Base-by-base conservation (phyloP, 2,888 invertebrate genomes). In the Physocephala rufipes region DNA sequence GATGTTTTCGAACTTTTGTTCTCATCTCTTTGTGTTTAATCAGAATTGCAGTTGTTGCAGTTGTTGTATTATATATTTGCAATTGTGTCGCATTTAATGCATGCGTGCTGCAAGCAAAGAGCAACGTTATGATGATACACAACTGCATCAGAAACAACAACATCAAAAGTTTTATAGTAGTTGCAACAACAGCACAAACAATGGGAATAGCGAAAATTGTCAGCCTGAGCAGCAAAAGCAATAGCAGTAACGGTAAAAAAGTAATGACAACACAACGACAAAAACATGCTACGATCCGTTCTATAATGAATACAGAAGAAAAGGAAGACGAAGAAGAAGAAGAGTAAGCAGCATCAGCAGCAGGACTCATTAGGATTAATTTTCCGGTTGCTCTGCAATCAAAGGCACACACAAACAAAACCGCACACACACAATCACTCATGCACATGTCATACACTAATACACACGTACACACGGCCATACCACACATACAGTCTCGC, bases 361-460 rank as follows among this genome's bases (percentile, higher is more conserved):
- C 78, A 77, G 77, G 76, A 79, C 78, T 80, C 80, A 80, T 80
- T 81, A 81, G 79, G 79, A 79, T 81, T 78, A 81, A 79, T 79
- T 81, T 82, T 80, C 79, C 80, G 80, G 79, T 82, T 79, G 79
- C 77, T 67, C 67, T 79, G 78, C 76, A 78, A 76, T 78, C 71
- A 71, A 55, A 68, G 12, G 30, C 2, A 68, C 47, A 24, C 5
- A 36, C 30, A 47, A 2, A 63, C 36, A 36, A n/a, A 53, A 9
- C 12, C 43, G 47, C 55, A 4, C 68, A 16, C 36, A 21, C 55
- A 49, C 21, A 58, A 16, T 51, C 51, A 55, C 26, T n/a, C n/a
- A n/a, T n/a, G n/a, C n/a, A n/a, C n/a, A n/a, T n/a, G n/a, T n/a
- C n/a, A n/a, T n/a, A n/a, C n/a, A n/a, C n/a, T n/a, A n/a, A n/a